Percentiles rank a stretch among this genome's conserved stretches.
Conservation (phyloP, 1,140 invertebrate species). For the Caenorhabditis inopinata region DNA sequence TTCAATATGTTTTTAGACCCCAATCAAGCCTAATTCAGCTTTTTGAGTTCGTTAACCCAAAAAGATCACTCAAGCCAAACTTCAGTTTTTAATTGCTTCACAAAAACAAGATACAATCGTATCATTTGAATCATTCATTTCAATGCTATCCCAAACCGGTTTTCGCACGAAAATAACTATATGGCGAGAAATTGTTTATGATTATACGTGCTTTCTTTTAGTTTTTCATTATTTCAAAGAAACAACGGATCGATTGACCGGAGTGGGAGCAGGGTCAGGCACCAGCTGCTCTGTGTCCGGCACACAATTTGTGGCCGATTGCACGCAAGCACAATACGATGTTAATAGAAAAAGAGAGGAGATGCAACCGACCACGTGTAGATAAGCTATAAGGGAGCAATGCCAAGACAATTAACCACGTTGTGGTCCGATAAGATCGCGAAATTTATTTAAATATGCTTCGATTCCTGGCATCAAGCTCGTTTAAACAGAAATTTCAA, state of each 20-base stretch:
- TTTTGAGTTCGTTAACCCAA: background rate
- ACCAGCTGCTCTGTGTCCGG: background rate
- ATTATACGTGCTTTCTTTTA: background rate
- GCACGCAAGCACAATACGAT: background rate
- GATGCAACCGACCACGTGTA: conserved; percentile 5
- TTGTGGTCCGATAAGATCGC: no score
- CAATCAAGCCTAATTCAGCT: no score
- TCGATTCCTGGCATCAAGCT: no score
- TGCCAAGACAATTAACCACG: no score
- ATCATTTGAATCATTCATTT: conserved; percentile 13
- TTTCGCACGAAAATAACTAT: background rate
- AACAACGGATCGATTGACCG: background rate
- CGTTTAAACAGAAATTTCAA: no score
- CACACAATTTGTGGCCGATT: background rate
- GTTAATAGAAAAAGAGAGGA: background rate
- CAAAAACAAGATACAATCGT: background rate
- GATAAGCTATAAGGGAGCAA: no score
- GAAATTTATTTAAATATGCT: no score
- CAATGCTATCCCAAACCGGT: conserved; percentile 19
- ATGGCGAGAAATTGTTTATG: background rate
- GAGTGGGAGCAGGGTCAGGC: background rate
- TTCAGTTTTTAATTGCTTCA: background rate
- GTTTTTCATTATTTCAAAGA: background rate
- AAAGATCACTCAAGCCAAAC: background rate
- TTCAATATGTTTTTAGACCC: no score